phyloP scores from a whole-genome alignment of 2,113 vertebrate genomes.

The Laticauda laticaudata region DNA sequence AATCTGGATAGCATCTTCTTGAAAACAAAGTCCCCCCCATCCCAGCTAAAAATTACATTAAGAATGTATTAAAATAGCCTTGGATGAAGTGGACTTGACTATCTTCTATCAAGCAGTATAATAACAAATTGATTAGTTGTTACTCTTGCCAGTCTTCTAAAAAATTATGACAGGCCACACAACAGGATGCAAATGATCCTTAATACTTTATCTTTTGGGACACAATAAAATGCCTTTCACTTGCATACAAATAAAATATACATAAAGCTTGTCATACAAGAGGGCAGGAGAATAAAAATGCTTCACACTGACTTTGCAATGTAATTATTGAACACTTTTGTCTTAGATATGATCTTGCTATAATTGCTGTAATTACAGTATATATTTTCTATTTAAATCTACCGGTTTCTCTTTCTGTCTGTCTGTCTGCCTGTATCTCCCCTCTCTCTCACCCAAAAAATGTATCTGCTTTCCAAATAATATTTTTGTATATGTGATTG shows the following conservation, averaged over 20 bases:
- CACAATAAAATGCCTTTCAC: conserved; percentile 67
- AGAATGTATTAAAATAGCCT: conserved; percentile 58
- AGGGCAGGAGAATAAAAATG: conserved; percentile 53
- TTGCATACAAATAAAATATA: conserved; percentile 71
- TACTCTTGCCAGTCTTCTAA: conserved; percentile 64
- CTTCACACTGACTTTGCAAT: conserved; percentile 44
- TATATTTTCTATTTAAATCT: not conserved
- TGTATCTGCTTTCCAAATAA: not conserved
- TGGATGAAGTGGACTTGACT: conserved; percentile 56
- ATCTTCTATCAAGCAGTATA: conserved; percentile 43
- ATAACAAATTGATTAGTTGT: conserved; percentile 68
- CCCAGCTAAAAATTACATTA: conserved; percentile 66
- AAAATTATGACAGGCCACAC: conserved; percentile 69
- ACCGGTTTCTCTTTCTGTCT: conserved; percentile 12
- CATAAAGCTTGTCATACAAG: conserved; percentile 62
- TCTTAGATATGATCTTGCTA: conserved; percentile 37
- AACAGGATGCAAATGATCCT: conserved; percentile 72
- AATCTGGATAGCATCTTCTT: conserved; percentile 57
- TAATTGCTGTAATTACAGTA: conserved; percentile 27
- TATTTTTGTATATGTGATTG: not conserved
- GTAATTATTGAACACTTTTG: conserved; percentile 33
- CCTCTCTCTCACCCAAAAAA: not conserved
- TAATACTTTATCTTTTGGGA: conserved; percentile 68
- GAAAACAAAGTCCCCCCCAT: conserved; percentile 55
- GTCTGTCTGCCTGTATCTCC: conserved; percentile 14